Evolutionary conservation across 2,888 invertebrate species (phyloP).

Genomic region (Sphecodes monilicornis): DNA sequence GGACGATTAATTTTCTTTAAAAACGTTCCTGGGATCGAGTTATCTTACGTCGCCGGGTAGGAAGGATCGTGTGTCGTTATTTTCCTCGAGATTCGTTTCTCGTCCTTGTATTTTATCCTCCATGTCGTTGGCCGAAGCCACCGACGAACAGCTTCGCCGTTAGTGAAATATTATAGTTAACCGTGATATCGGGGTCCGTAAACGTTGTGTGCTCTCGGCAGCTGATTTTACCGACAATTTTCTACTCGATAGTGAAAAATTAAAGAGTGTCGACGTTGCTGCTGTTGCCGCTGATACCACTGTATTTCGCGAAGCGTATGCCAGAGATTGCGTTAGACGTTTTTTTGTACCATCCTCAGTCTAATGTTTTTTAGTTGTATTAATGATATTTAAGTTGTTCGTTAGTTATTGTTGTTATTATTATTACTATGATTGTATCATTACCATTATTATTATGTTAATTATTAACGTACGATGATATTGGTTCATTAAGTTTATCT

Average conservation of each 20-base stretch:
- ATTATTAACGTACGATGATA: slow-evolving; percentile 64
- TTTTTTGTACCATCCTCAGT: slow-evolving; percentile 49
- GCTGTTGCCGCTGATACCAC: slow-evolving; percentile 38
- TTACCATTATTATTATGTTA: slow-evolving; percentile 58
- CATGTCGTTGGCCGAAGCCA: not conserved
- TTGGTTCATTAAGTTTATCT: slow-evolving; percentile 59
- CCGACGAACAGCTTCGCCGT: not conserved
- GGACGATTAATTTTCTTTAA: not conserved
- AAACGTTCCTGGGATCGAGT: not conserved
- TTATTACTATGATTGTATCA: slow-evolving; percentile 62
- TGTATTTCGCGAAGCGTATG: slow-evolving; percentile 30
- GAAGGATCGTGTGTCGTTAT: not conserved
- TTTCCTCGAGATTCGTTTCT: not conserved
- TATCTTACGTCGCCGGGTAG: not conserved
- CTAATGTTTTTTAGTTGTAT: slow-evolving; percentile 51
- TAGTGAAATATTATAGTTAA: slow-evolving; percentile 24
- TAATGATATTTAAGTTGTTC: slow-evolving; percentile 66
- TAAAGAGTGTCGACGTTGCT: not conserved
- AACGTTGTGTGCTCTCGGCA: slow-evolving; percentile 12
- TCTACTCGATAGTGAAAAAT: slow-evolving; percentile 13
- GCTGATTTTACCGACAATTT: slow-evolving; percentile 24
- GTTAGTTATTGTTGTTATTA: slow-evolving; percentile 69
- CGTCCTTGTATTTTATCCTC: not conserved
- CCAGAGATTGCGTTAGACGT: slow-evolving; percentile 51
- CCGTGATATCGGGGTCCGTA: slow-evolving; percentile 1